Base-by-base conservation (phyloP, 2,888 invertebrate genomes). In the Operophtera brumata region DNA sequence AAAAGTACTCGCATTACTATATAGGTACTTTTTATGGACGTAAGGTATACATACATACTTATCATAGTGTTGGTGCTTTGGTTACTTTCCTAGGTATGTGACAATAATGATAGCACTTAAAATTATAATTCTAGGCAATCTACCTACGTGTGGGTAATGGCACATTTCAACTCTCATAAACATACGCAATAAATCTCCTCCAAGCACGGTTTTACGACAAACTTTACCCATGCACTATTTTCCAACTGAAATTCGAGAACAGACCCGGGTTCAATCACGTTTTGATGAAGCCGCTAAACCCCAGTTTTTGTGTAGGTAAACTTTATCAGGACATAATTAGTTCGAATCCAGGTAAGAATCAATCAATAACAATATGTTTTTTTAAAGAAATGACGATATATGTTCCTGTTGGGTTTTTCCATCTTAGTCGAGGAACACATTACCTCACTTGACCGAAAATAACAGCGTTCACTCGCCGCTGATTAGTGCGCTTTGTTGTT, bases 171-270 rank as follows among this genome's bases (percentile, higher is more conserved):
- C 60, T 51, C 28, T 25, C 49, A 42, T 45, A 55, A 50, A 56
- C 52, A 54, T 57, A 53, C 53, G 55, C 53, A 57, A 53, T 64
- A 60, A 61, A 61, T 64, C 41, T 56, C 51, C 37, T 34, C 47
- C 47, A 49, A 51, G 54, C 48, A 43, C 49, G 30, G 51, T 53
- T 64, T 56, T 47, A 59, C 54, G 60, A 48, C 57, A 20, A 64
- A 64, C 62, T 64, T 62, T 64, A 20, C 20, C 20, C 20, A 54
- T 58, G 54, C 59, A 60, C 59, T 55, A 60, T 61, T 61, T 64
- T 61, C 43, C 49, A 57, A 57, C 55, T 49, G 50, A 47, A 62
- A 55, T 57, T 57, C 47, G 47, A 57, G 53, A 55, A 57, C 60
- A 55, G 58, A 54, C 51, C 56, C 37, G 35, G 53, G 56, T 59